Base-by-base conservation (phyloP, 2,888 invertebrate species). In the Drosophila paramelanica region DNA sequence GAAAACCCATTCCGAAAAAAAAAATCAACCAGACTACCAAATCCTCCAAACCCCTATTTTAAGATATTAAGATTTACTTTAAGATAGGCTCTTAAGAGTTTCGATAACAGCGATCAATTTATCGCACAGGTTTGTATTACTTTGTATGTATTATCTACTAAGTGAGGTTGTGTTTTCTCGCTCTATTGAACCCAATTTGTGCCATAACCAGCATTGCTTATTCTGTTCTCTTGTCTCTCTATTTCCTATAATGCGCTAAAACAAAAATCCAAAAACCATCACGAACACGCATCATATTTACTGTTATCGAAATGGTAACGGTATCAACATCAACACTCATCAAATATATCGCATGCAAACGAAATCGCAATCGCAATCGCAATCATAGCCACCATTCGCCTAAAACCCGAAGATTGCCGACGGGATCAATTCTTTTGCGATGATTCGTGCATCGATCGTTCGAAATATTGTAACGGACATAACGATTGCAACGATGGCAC, bases 401-500 rank as follows among this genome's bases (percentile, higher is more conserved):
- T 67, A 39, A 86, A 85, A 39, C 79, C 91, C 55, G 90, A 90
- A 53, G 91, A 91, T 61, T 93, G 93, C 71, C 73, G 77, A 27
- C 68, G 72, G 39, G 90, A 91, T 76, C 91, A 94, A 88, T 94
- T 94, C 91, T 93, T 93, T 77, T 95, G 94, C 81, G 93, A 94
- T 81, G 94, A 95, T 20, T 86, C 90, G 61, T 96, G 96, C 90
- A 93, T 96, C 75, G 91, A 94, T 67, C 91, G 88, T n/a, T 92
- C 92, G 14, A 94, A 94, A 81, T 92, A 92, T 60, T 97, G 97
- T 87, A 95, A 96, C 87, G 93, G 93, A 50, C 78, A 92, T 36
- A 50, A 51, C 31, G 95, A 96, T 88, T 96, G 96, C 83, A 72
- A 88, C 31, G 95, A 95, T 88, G 93, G 93, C 58, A 94, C 94